Conservation (phyloP, 2,888 invertebrate species). For the Pogonocherus hispidulus region DNA sequence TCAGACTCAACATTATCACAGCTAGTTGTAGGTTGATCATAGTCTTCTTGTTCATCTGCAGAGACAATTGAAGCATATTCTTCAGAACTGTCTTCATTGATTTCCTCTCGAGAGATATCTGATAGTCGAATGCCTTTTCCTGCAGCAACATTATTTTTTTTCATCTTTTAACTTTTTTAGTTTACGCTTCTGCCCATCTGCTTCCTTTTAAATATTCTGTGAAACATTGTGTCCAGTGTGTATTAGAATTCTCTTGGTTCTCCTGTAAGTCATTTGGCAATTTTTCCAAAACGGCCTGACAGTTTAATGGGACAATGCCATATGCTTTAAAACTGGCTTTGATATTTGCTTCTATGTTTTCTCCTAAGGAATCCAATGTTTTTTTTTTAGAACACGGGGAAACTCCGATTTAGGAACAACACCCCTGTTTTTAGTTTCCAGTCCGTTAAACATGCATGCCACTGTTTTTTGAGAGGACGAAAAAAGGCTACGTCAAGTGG, state of each 20-base stretch:
- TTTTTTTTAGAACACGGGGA: not conserved
- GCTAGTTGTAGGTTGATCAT: not conserved
- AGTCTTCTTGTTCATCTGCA: not conserved
- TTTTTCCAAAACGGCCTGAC: not conserved
- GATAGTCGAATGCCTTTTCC: too few relatives aligned
- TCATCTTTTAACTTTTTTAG: too few relatives aligned
- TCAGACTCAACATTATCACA: not conserved
- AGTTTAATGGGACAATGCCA: not conserved
- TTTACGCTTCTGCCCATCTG: too few relatives aligned
- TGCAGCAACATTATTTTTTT: too few relatives aligned
- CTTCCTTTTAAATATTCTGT: too few relatives aligned
- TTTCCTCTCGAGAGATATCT: too few relatives aligned
- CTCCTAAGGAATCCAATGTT: not conserved
- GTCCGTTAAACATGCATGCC: conserved; percentile 13
- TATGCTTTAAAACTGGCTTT: not conserved
- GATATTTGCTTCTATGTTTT: not conserved
- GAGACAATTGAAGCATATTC: not conserved
- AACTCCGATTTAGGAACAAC: not conserved
- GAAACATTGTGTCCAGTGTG: too few relatives aligned
- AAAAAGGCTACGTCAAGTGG: conserved; percentile 52
- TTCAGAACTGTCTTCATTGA: too few relatives aligned
- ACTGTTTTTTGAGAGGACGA: conserved; percentile 36
- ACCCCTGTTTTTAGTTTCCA: not conserved
- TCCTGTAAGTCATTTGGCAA: too few relatives aligned
- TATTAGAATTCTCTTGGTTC: too few relatives aligned